Percentiles rank a stretch among this genome's conserved stretches.
phyloP scores from a whole-genome alignment of 2,797 vertebrate genomes.

The Thamnophis elegans region DNA sequence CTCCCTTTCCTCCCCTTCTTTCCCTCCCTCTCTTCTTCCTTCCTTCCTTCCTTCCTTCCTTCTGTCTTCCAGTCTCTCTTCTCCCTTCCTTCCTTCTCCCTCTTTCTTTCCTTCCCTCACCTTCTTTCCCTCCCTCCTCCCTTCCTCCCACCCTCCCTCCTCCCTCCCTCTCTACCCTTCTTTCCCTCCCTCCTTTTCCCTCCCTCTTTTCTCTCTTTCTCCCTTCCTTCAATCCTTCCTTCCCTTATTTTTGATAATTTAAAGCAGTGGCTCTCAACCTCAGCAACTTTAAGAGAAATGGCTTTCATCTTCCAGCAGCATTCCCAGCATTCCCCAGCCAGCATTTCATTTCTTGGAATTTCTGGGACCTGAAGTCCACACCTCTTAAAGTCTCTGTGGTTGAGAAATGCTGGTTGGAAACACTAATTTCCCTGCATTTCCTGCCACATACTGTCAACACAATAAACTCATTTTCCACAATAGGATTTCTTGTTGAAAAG shows the following conservation, averaged over 20 bases:
- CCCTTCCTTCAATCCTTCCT: background rate
- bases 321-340: background rate
- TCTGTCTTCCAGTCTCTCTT: no score
- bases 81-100: no score
- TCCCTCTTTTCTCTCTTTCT: no score
- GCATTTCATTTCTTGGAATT: background rate
- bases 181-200: no score
- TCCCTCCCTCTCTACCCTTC: no score
- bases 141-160: no score
- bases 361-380: background rate
- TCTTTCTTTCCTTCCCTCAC: no score
- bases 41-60: no score
- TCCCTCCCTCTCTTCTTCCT: no score
- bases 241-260: background rate
- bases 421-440: background rate
- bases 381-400: background rate
- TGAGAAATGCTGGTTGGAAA: background rate
- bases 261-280: background rate
- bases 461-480: background rate
- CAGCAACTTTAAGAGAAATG: background rate
- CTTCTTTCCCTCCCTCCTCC: no score
- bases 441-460: background rate
- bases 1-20: background rate
- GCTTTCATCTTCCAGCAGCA: background rate
- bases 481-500: background rate